These are phyloP conservation scores for Aplocera efformata DNA, from an alignment of 2,888 invertebrate genomes.

Conservation along the genomic window DNA sequence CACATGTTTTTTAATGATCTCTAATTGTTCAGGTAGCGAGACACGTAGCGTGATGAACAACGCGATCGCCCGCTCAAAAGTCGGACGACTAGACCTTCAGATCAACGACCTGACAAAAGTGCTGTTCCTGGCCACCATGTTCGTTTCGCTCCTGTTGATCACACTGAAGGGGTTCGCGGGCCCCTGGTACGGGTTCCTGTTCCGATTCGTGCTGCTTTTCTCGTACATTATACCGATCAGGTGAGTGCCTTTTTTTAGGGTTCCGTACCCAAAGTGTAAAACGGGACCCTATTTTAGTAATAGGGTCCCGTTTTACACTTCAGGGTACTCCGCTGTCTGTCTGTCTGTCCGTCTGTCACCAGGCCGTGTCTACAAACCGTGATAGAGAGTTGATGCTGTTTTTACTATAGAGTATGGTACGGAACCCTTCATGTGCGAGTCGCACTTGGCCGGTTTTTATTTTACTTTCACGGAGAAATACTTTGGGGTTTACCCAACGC, in stretches of 20 bases:
- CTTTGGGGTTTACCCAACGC: too few species aligned
- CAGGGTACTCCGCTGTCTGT: too few species aligned
- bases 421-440: too few species aligned
- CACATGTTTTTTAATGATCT: too few species aligned
- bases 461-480: too few species aligned
- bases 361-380: too few species aligned
- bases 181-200: constrained; percentile 97
- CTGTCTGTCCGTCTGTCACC: too few species aligned
- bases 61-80: constrained; percentile 96
- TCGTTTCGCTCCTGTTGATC: constrained; percentile 96
- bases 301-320: too few species aligned
- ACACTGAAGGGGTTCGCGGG: constrained; percentile 97
- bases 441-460: too few species aligned
- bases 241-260: constrained; percentile 57
- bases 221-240: constrained; percentile 99
- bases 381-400: too few species aligned
- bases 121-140: constrained; percentile 93
- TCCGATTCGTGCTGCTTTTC: constrained; percentile 97
- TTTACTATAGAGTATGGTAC: too few species aligned
- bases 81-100: constrained; percentile 96
- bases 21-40: constrained; percentile 92
- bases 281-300: too few species aligned
- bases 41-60: constrained; percentile 99
- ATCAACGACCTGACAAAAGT: constrained; percentile 98
- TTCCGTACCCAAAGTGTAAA: neutral